These are phyloP conservation scores for Heteropelma amictum DNA, from an alignment of 2,888 invertebrate species.

Conservation along the genomic window DNA sequence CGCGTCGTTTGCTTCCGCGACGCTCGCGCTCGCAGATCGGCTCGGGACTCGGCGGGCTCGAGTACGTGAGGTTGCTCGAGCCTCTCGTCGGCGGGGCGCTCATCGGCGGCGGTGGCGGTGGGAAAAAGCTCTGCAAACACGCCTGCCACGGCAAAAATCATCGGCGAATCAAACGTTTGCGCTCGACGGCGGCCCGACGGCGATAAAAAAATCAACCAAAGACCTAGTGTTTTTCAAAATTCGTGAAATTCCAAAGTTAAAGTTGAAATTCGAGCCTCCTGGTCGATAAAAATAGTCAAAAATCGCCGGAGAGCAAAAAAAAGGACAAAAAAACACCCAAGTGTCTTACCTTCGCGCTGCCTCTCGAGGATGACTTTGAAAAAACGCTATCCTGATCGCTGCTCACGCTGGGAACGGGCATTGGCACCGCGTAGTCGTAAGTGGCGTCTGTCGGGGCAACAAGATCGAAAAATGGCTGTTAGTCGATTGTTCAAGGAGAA, in stretches of 20 bases:
- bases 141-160: constrained; percentile 65
- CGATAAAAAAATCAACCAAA: too few relatives aligned
- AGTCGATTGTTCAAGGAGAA: constrained; percentile 4
- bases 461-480: constrained; percentile 46
- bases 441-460: constrained; percentile 71
- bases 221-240: too few relatives aligned
- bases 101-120: constrained; percentile 76
- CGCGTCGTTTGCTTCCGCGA: constrained; percentile 75
- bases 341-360: constrained; percentile 76
- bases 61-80: constrained; percentile 75
- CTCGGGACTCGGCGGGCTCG: constrained; percentile 76
- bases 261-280: too few relatives aligned
- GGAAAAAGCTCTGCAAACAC: constrained; percentile 77
- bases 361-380: constrained; percentile 76
- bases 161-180: neutral
- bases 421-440: constrained; percentile 76
- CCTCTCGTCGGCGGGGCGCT: constrained; percentile 74
- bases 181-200: too few relatives aligned
- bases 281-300: too few relatives aligned
- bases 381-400: constrained; percentile 77
- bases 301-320: too few relatives aligned
- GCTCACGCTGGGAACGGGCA: constrained; percentile 76
- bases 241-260: too few relatives aligned
- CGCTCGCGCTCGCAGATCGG: constrained; percentile 74
- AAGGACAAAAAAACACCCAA: too few relatives aligned